Base-by-base conservation (phyloP, 2,113 vertebrate genomes). In the Prionailurus bengalensis region DNA sequence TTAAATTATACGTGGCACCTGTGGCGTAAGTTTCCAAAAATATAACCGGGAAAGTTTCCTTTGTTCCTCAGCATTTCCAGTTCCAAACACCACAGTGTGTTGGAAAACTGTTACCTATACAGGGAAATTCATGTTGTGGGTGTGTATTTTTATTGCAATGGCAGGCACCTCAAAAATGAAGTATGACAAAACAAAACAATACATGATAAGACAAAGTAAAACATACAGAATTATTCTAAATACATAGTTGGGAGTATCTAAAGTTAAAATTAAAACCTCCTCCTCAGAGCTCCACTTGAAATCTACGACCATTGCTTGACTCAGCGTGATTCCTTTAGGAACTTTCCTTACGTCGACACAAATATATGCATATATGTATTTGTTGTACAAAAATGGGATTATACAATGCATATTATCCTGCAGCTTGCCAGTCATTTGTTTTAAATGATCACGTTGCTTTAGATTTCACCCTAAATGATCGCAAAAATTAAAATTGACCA, bases 191-290 rank as follows among this genome's bases (percentile, higher is more conserved):
- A 66, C 15, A 16, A 63, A 80, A 23, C 23, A 61, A 81, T 55
- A 76, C 16, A 45, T 45, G 48, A 81, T 58, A 74, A 86, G 79
- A 73, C 61, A 80, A 89, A 68, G 70, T 65, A 27, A 66, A 88
- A 71, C 48, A 27, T 80, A 73, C 7, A 33, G 36, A 80, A 93
- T 87, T 82, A 73, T 93, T 87, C 91, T 42, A 73, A 66, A n/a
- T 73, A 81, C 15, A 29, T 79, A 25, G 27, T 88, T 88, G 84
- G 7, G 17, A 29, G 21, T 42, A 88, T 84, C 45, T 63, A 48
- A 91, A 73, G 29, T 93, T 93, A 92, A 94, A 93, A 61, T 73
- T 33, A 81, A 92, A 86, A 27, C 4, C 25, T 51, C 33, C 39
- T 92, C 8, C 14, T 82, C n/a, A 66, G 19, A 48, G 23, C 42